These are phyloP conservation scores for Watsonalla cultraria DNA, from an alignment of 2,888 invertebrate species.

Conservation along the genomic window DNA sequence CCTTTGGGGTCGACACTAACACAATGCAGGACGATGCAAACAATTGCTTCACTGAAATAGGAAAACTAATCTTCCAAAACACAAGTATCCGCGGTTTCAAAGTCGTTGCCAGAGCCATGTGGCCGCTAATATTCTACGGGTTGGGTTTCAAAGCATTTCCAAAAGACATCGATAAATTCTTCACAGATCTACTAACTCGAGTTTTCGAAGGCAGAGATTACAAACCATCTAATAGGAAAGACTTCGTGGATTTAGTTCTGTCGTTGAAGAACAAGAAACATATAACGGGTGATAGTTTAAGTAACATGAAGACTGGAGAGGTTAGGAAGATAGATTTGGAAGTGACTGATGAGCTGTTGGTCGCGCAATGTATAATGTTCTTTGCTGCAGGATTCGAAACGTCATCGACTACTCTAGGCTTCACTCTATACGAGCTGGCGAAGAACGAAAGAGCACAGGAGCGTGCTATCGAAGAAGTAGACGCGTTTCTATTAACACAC, in stretches of 20 bases:
- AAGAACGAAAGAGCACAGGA: conserved; percentile 32
- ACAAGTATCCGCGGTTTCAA: conserved; percentile 27
- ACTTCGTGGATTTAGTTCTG: conserved; percentile 46
- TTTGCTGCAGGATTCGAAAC: conserved; percentile 56
- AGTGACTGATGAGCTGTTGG: conserved; percentile 57
- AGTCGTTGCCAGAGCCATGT: conserved; percentile 25
- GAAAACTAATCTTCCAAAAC: conserved; percentile 26
- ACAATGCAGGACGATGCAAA: conserved; percentile 10
- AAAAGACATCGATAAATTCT: conserved; percentile 28
- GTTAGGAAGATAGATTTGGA: conserved; percentile 26
- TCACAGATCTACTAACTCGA: conserved; percentile 26
- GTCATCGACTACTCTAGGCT: conserved; percentile 35
- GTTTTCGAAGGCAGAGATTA: conserved; percentile 34
- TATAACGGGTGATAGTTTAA: conserved; percentile 35
- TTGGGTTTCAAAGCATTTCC: conserved; percentile 32
- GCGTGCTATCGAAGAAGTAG: conserved; percentile 35
- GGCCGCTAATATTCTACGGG: conserved; percentile 44
- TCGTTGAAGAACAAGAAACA: conserved; percentile 31
- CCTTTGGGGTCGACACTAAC: conserved; percentile 25
- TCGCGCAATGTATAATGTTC: conserved; percentile 72
- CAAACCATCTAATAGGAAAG: conserved; percentile 33
- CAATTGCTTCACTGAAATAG: conserved; percentile 35
- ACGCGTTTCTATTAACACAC: conserved; percentile 31
- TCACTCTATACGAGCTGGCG: conserved; percentile 42
- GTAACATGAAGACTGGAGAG: conserved; percentile 22